Base-by-base conservation (phyloP, 2,113 vertebrate species). In the Rhabdornis inornatus region DNA sequence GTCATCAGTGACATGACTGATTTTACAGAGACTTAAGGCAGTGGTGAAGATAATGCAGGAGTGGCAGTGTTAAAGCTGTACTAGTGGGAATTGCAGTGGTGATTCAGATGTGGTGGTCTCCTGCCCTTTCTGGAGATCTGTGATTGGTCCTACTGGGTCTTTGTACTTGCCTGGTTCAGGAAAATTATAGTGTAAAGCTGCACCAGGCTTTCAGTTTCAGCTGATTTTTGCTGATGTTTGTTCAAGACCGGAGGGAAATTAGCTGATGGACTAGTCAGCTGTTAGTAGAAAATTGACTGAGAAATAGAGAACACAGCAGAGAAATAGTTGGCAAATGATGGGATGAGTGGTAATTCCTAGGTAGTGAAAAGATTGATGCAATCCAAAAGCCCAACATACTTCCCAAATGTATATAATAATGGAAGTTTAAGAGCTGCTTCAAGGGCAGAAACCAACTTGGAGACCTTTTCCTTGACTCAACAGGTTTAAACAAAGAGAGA, bases 151-250 rank as follows among this genome's bases (percentile, higher is more conserved):
- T 94, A 37, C 52, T 52, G 56, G 44, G 25, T 84, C 72, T 89
- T 83, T 28, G 49, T 68, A 65, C 47, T 91, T 55, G 53, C 22
- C 33, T 65, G 31, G 61, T 87, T 93, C 60, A n/a, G 56, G 86
- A 92, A 94, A 95, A 94, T 87, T 89, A 76, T 65, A 89, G 81
- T 33, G 74, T 89, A 66, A 94, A 75, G 37, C 65, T 83, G 37
- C 44, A 84, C 25, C 44, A 57, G 83, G 52, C 72, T 89, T 94
- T 78, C 74, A 69, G 85, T n/a, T 91, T 93, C 82, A 79, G 56
- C 12, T 91, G 87, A 87, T 52, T 94, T 94, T 94, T 96, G 94
- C 81, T 94, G 81, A 69, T 84, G 37, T 76, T 95, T 92, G 52
- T 61, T 84, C 61, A 87, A 83, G 72, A 64, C 87, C 83, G 84